Evolutionary conservation across 2,888 invertebrate genomes (phyloP), one percentile per base, ranked within the genome.

Genomic region (Drosophila nr. medialis): DNA sequence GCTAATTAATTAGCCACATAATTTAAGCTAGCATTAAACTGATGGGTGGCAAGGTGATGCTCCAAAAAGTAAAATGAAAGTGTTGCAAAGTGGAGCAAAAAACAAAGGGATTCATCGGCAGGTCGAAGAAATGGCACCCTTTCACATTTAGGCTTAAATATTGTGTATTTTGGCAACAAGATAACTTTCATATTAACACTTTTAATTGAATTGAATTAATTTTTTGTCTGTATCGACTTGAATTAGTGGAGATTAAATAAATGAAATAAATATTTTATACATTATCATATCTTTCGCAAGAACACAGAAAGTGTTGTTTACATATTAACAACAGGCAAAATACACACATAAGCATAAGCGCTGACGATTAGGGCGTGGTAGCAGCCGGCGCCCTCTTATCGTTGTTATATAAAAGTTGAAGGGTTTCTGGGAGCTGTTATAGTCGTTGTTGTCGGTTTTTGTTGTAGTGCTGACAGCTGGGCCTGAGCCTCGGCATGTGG

Each of bases 1-100:
- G 66, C 72, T 74, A 83, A 82, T 86, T 86, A 86, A 88, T 88
- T 88, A 88, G 75, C 75, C 50, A 74, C 80, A 81, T 82, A 77
- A 88, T 80, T 76, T 75, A 75, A 80, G 65, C 51, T n/a, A n/a
- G 34, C 42, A 54, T 49, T 36, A 65, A 59, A 65, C 18, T 54
- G 15, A 36, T 64, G 72, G 63, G 10, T 40, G 27, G 49, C 59
- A n/a, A 49, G 30, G 38, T n/a, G n/a, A 24, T n/a, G 15, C 27
- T 49, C 61, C 64, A 45, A 70, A 66, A 65, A 51, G 60, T 64
- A 49, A 68, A 53, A 53, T 56, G 15, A 40, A 30, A 10, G 7
- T 27, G 2, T 42, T 40, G 55, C 38, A 50, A 62, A 38, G 2
- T 2, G 13, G 4, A 27, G 18, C 27, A 11, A 18, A 27, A 18